Evolutionary conservation across 2,797 vertebrate species (phyloP), one percentile per base, ranked within the genome.

Genomic region (Rhynchotus rufescens): DNA sequence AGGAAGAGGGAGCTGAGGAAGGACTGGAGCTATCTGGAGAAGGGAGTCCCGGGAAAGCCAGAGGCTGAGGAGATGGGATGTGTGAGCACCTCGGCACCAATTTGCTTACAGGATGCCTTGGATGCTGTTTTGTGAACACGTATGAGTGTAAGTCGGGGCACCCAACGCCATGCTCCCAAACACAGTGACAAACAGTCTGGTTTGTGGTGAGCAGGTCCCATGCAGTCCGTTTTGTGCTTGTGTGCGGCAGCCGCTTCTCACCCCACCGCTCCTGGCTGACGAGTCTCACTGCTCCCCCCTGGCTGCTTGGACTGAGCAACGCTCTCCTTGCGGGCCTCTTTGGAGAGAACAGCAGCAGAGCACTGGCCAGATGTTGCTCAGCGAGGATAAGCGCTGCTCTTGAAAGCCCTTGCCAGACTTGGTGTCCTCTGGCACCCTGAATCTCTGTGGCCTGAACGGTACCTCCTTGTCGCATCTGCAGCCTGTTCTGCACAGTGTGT

Each of bases 381-480:
- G 42, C 52, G 6, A 13, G 42, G 32, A 8, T 15, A 15, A 40
- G 28, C 6, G 34, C 71, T 64, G 57, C 21, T 80, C 25, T n/a
- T 9, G 11, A 26, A 8, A 76, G 65, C 40, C 28, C 28, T 10
- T 54, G 9, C 28, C 28, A 30, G 52, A 16, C 20, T 30, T 54
- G 16, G 28, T 19, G 19, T 30, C 28, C 28, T 19, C 19, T 49
- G 71, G 21, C 34, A 7, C 36, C 20, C 40, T 10, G n/a, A 36
- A 15, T 6, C 77, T 16, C 5, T 0, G 30, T 16, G 38, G 44
- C 25, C 45, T 59, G 54, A 49, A 7, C 2, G 30, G 45, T 52
- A n/a, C 21, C 47, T 49, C 21, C 47, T 4, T 9, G 14, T 0
- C 0, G 1, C 47, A 30, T 8, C 6, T 1, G 0, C 21, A 34